Percentiles rank a stretch among this genome's conserved stretches.
phyloP scores from a whole-genome alignment of 2,113 vertebrate genomes.

The Emberiza fucata region DNA sequence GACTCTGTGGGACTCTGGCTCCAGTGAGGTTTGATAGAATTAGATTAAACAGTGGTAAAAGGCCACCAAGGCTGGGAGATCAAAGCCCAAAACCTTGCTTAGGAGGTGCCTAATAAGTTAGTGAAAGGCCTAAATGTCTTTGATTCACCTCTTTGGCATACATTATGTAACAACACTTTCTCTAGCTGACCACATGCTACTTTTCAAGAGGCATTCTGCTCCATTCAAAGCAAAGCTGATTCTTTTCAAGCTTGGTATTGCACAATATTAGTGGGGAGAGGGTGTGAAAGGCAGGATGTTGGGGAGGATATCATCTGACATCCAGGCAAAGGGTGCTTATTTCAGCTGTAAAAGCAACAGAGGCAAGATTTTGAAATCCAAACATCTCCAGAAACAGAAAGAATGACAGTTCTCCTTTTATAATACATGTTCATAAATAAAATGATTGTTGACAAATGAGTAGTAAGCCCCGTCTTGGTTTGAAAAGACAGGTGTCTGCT shows the following conservation, averaged over 20 bases:
- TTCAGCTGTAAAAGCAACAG: background rate
- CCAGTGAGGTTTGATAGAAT: background rate
- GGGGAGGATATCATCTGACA: background rate
- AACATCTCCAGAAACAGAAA: background rate
- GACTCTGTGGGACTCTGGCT: background rate
- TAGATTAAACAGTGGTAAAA: background rate
- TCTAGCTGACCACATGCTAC: background rate
- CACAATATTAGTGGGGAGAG: background rate
- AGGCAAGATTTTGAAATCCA: background rate
- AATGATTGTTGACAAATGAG: background rate
- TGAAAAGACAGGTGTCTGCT: background rate
- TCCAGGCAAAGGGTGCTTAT: background rate
- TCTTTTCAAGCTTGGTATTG: background rate
- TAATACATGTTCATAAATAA: background rate
- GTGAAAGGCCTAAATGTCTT: background rate
- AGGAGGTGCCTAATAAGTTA: background rate
- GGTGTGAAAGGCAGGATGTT: background rate
- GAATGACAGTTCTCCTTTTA: background rate
- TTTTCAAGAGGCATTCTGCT: background rate
- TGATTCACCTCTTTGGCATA: background rate
- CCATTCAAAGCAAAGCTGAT: background rate
- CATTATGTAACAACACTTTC: background rate
- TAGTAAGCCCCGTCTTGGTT: background rate
- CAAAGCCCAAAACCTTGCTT: background rate
- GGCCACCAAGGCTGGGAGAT: background rate